These are phyloP conservation scores for Eurystomus gularis DNA, from an alignment of 2,113 vertebrate species.

Conservation along the genomic window DNA sequence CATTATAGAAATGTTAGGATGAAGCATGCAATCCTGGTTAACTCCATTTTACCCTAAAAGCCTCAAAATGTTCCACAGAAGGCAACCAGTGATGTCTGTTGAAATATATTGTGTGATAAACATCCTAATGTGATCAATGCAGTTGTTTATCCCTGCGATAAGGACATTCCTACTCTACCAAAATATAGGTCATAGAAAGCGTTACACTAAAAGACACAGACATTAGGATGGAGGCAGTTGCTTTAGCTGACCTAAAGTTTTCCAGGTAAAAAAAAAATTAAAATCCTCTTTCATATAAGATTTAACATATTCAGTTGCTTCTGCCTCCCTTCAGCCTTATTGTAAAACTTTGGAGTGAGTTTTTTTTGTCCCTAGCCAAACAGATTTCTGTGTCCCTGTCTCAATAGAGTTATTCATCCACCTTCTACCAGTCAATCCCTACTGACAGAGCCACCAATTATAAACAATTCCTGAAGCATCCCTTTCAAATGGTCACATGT, in stretches of 20 bases:
- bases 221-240: background rate
- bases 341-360: background rate
- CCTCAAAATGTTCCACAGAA: slow-evolving; percentile 9
- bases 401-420: background rate
- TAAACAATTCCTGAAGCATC: background rate
- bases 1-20: slow-evolving; percentile 7
- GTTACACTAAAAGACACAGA: background rate
- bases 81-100: background rate
- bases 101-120: slow-evolving; percentile 24
- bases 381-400: background rate
- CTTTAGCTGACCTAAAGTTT: background rate
- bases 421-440: accelerated
- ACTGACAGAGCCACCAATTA: background rate
- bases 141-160: background rate
- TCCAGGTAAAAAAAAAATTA: background rate
- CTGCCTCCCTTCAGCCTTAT: background rate
- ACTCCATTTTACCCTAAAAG: slow-evolving; percentile 40
- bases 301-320: background rate
- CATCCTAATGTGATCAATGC: slow-evolving; percentile 47
- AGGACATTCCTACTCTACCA: slow-evolving; percentile 3
- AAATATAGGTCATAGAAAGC: background rate
- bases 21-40: background rate
- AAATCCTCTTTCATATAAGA: background rate
- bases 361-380: background rate
- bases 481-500: accelerated